Percentiles rank a stretch among this genome's conserved stretches.
Conservation (phyloP, 2,113 vertebrate species). For the Ochotona princeps region DNA sequence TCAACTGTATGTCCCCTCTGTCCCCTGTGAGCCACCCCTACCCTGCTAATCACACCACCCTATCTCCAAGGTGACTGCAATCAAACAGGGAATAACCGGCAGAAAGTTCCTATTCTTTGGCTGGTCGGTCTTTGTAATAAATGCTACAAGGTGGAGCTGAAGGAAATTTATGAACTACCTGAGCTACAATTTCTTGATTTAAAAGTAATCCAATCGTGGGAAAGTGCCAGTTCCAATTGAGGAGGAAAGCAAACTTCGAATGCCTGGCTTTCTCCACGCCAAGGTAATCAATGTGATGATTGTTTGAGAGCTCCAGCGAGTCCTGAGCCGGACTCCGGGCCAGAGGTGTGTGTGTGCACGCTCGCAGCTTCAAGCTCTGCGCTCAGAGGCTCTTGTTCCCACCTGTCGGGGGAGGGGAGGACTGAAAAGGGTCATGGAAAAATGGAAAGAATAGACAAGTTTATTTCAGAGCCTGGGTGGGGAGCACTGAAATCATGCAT, state of each 20-base stretch:
- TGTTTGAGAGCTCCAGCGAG: not conserved
- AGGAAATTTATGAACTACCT: conserved; percentile 66
- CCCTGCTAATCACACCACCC: not conserved
- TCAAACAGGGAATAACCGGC: conserved; percentile 61
- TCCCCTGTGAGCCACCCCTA: not conserved
- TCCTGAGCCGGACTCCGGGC: too few relatives aligned
- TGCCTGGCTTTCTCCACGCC: not conserved
- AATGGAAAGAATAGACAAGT: too few relatives aligned
- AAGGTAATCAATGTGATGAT: not conserved
- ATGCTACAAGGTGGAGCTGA: conserved; percentile 63
- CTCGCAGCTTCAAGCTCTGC: fast-evolving
- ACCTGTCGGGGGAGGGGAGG: not conserved
- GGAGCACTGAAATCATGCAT: too few relatives aligned
- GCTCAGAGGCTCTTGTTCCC: fast-evolving
- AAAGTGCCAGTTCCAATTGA: conserved; percentile 47
- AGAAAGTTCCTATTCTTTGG: conserved; percentile 42
- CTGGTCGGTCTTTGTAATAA: conserved; percentile 69
- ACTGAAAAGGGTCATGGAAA: too few relatives aligned
- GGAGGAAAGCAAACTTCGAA: conserved; percentile 60
- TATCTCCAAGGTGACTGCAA: conserved; percentile 64
- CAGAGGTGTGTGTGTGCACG: not conserved
- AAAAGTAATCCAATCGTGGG: conserved; percentile 63
- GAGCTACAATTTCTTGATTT: conserved; percentile 60
- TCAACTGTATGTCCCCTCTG: not conserved
- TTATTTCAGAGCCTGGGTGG: too few relatives aligned